Conservation (phyloP, 2,888 invertebrate species). For the Drosophila fulvimacula region DNA sequence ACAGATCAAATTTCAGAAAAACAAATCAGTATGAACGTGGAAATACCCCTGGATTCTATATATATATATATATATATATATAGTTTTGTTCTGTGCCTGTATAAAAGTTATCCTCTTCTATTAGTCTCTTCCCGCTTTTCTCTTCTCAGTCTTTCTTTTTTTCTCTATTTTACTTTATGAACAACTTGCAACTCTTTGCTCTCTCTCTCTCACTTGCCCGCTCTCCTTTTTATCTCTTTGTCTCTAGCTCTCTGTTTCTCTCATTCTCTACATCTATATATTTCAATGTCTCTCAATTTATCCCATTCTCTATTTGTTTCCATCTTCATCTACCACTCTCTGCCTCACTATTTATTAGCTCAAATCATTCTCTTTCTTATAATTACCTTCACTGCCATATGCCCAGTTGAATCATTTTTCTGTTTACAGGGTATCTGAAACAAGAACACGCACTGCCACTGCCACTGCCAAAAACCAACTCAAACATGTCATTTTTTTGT, state of each 20-base stretch:
- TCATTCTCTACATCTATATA: background rate
- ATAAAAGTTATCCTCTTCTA: too few relatives aligned
- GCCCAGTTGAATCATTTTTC: too few relatives aligned
- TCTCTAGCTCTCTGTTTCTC: background rate
- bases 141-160: background rate
- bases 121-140: background rate
- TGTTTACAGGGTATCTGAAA: conserved; percentile 15
- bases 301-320: background rate
- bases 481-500: conserved; percentile 27
- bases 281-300: background rate
- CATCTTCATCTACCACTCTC: background rate
- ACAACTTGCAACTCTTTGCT: too few relatives aligned
- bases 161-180: background rate
- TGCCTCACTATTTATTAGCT: background rate
- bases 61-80: too few relatives aligned
- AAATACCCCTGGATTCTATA: conserved; percentile 1
- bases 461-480: conserved; percentile 9
- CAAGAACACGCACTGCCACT: conserved; percentile 14
- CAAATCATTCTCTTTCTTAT: too few relatives aligned
- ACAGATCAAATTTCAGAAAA: conserved; percentile 13
- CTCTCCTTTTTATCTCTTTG: background rate
- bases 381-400: too few relatives aligned
- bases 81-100: background rate
- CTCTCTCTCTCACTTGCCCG: background rate
- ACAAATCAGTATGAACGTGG: background rate